These are phyloP conservation scores for Tragopan temminckii DNA, from an alignment of 2,797 vertebrate genomes.

Conservation along the genomic window DNA sequence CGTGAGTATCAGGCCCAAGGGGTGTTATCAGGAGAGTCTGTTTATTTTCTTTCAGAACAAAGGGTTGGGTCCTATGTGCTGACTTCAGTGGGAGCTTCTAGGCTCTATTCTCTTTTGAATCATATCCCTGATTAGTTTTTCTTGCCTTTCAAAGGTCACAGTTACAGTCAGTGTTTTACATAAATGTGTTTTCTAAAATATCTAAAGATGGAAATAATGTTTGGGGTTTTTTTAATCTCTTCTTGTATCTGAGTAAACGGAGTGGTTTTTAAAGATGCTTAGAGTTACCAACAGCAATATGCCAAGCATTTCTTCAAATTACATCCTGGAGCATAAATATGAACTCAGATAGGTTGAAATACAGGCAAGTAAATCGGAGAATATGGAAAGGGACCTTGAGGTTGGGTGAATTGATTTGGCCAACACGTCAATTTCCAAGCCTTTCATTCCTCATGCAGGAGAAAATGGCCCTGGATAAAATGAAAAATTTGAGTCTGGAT, in stretches of 20 bases:
- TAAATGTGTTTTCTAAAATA: not conserved
- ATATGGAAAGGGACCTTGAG: not conserved
- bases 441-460: not conserved
- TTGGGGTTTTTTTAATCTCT: not conserved
- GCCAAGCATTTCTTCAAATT: not conserved
- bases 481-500: constrained; percentile 46
- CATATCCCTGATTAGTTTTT: not conserved
- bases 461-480: constrained; percentile 54
- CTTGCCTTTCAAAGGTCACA: not conserved
- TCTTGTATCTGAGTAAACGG: not conserved
- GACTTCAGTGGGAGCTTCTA: not conserved
- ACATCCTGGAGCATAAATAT: not conserved
- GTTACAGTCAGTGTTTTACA: not conserved
- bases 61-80: not conserved
- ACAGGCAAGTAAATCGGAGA: not conserved
- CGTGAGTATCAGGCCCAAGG: constrained; percentile 56
- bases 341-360: not conserved
- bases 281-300: not conserved
- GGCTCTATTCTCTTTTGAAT: not conserved
- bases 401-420: not conserved
- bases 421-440: not conserved
- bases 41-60: not conserved
- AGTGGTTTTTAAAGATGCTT: not conserved
- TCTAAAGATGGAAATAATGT: not conserved
- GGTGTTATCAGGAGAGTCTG: not conserved